A percentile compares a stretch with the other conserved stretches of the same genome.
Evolutionary conservation across 2,888 invertebrate genomes (phyloP).

Genomic region (Biston stratarius): DNA sequence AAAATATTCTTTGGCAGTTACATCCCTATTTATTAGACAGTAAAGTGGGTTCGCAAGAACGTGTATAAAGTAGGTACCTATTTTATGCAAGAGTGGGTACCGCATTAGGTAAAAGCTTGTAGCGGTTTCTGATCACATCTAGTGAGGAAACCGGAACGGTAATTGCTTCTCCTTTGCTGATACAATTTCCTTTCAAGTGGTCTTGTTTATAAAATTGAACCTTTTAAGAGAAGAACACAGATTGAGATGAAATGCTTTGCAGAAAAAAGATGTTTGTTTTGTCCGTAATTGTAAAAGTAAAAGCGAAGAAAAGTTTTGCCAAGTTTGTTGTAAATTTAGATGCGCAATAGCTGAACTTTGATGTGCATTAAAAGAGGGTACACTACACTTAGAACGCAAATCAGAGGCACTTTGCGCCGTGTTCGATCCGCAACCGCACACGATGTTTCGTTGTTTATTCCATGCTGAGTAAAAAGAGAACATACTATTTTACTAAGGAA

Average conservation of each 20-base stretch:
- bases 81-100: constrained; percentile 33
- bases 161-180: constrained; percentile 40
- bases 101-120: constrained; percentile 35
- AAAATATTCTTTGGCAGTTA: constrained; percentile 20
- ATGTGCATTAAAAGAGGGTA: too few species aligned
- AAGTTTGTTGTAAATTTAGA: background rate
- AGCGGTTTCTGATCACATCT: constrained; percentile 35
- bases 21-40: constrained; percentile 23
- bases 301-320: background rate
- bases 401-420: too few species aligned
- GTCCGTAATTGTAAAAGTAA: background rate
- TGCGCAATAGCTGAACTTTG: background rate
- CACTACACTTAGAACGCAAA: too few species aligned
- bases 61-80: constrained; percentile 13
- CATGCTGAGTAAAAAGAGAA: too few species aligned
- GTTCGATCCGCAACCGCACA: too few species aligned
- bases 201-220: constrained; percentile 29
- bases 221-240: constrained; percentile 23
- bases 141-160: constrained; percentile 34
- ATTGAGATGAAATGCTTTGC: constrained; percentile 21
- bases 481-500: too few species aligned
- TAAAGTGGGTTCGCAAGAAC: constrained; percentile 16
- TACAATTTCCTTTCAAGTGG: constrained; percentile 40
- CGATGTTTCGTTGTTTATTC: too few species aligned
- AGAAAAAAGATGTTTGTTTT: constrained; percentile 23